Evolutionary conservation across 2,113 vertebrate genomes (phyloP).

Genomic region (Opisthocomus hoazin): DNA sequence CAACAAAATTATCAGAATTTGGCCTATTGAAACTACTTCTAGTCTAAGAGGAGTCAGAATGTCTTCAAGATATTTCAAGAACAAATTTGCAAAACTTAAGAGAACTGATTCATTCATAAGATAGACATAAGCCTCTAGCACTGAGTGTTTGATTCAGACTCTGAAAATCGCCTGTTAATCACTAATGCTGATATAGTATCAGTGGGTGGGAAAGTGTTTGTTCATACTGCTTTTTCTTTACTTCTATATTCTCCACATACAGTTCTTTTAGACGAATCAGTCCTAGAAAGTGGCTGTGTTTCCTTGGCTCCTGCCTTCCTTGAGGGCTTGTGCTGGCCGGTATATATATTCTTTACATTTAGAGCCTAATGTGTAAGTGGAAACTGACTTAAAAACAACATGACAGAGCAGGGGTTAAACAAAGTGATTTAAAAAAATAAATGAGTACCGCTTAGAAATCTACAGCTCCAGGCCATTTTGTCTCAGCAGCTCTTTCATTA

Average conservation of each 20-base stretch:
- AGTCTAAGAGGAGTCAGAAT: background rate
- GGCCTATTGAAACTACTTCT: background rate
- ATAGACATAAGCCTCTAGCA: background rate
- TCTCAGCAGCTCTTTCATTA: background rate
- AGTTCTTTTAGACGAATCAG: background rate
- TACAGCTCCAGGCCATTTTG: background rate
- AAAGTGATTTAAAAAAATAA: background rate
- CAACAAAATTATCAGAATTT: background rate
- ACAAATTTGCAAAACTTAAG: background rate
- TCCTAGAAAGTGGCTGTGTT: background rate
- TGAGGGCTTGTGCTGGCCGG: background rate
- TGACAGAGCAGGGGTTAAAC: background rate
- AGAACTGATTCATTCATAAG: background rate
- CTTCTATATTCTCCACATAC: background rate
- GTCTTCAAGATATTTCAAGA: background rate
- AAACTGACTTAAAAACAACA: background rate
- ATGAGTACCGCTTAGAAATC: background rate
- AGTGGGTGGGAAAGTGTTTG: background rate
- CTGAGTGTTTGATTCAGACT: background rate
- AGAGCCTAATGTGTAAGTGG: background rate
- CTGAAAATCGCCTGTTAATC: slow-evolving; percentile 3
- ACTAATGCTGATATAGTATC: background rate
- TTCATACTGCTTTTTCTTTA: background rate
- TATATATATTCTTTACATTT: background rate
- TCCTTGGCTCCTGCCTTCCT: background rate